Conservation (phyloP, 2,797 vertebrate genomes). For the Megaceryle alcyon region DNA sequence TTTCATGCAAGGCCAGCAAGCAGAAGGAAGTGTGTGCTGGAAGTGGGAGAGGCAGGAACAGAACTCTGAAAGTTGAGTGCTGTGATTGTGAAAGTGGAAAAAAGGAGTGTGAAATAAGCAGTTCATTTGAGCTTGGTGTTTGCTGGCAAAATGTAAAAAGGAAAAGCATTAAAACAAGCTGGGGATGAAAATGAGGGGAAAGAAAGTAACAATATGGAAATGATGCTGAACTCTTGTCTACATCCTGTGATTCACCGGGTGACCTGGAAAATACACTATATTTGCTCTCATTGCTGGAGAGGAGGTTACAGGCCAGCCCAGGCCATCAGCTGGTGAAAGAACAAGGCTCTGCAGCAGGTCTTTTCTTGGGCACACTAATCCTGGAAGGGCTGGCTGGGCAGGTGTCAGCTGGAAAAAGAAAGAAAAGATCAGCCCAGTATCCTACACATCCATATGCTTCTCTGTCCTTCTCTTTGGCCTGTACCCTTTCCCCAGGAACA, state of each 20-base stretch:
- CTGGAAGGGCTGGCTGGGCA: neutral
- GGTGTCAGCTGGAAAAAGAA: neutral
- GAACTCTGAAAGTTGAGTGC: neutral
- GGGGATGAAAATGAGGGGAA: neutral
- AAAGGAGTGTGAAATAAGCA: neutral
- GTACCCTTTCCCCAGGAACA: neutral
- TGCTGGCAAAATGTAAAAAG: neutral
- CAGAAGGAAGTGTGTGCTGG: conserved; percentile 7
- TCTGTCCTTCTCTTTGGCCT: neutral
- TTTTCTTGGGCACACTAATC: rapidly evolving
- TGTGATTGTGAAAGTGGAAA: neutral
- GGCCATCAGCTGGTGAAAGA: rapidly evolving
- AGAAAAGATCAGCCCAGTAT: neutral
- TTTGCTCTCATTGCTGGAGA: rapidly evolving
- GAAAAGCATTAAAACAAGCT: neutral
- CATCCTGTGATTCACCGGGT: neutral
- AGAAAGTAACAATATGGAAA: neutral
- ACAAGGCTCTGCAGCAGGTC: neutral
- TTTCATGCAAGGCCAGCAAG: neutral
- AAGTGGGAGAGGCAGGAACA: conserved; percentile 38
- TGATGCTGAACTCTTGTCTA: neutral
- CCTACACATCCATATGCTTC: neutral
- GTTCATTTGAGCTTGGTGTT: neutral
- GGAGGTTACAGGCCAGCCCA: neutral
- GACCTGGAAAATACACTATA: neutral